Conservation (phyloP, 1,140 invertebrate genomes). For the Fragariocoptes setiger region DNA sequence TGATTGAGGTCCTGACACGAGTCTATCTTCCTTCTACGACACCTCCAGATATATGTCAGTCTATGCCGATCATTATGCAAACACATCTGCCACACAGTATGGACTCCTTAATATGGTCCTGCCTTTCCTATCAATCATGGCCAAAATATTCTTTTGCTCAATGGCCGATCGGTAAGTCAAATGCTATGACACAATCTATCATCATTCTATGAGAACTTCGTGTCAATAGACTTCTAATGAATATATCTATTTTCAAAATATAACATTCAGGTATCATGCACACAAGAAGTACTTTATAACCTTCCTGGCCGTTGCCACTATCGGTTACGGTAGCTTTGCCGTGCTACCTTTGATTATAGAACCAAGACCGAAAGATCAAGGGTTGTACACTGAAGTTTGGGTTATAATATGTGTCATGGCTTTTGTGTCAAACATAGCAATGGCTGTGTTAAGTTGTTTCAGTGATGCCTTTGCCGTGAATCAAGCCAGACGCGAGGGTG, state of each 20-base stretch:
- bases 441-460: constrained; percentile 4
- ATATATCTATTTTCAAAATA: too few relatives aligned
- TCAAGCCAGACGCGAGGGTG: not conserved
- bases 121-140: constrained; percentile 15
- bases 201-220: too few relatives aligned
- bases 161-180: constrained; percentile 16
- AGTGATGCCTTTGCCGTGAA: constrained; percentile 7
- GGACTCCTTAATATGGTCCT: constrained; percentile 16
- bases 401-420: constrained; percentile 2
- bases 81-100: constrained; percentile 13
- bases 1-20: not conserved
- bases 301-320: constrained; percentile 8
- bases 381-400: constrained; percentile 1
- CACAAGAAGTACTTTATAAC: constrained; percentile 12
- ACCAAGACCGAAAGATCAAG: not conserved
- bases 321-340: constrained; percentile 7
- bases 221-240: too few relatives aligned
- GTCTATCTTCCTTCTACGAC: constrained; percentile 11
- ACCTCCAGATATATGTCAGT: constrained; percentile 17
- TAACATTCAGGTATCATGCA: too few relatives aligned
- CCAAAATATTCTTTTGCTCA: constrained; percentile 14
- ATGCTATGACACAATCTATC: too few relatives aligned
- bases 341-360: constrained; percentile 1
- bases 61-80: constrained; percentile 14
- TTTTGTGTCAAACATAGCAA: constrained; percentile 5